Base-by-base conservation (phyloP, 2,888 invertebrate genomes). In the Endotricha flammealis region DNA sequence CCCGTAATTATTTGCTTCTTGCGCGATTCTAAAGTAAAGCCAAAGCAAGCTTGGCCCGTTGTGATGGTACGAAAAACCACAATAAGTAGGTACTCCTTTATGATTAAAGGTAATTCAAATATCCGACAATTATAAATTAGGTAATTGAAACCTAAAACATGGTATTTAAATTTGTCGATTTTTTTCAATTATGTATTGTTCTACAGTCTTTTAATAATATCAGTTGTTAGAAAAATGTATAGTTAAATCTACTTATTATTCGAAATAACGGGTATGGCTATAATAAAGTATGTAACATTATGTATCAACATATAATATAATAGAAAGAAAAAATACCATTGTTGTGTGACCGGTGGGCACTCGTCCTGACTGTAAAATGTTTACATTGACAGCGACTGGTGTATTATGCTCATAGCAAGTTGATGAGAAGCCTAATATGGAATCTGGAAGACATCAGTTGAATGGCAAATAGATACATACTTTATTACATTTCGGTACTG, bases 1-100 rank as follows among this genome's bases (percentile, higher is more conserved):
- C 20, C 20, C 6, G 20, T 20, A 20, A 7, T 2, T 20, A n/a
- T 20, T 6, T 20, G 20, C 2, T 20, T 20, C 20, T 8, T 20
- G 47, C 42, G 32, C 41, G 38, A 40, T 45, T 45, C 38, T 47
- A 38, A 45, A 49, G 49, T 54, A 50, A 52, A 49, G 43, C 45
- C 38, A 50, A 40, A 50, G 53, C 52, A 50, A 50, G 25, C 31
- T 36, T 22, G 39, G 16, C 32, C 33, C 36, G 20, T 29, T 32
- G 35, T 20, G 20, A 8, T 20, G 7, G 16, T 20, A 42, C 17
- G 44, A 53, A 51, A 57, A 52, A 43, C 55, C 53, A 50, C n/a
- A n/a, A n/a, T n/a, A n/a, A n/a, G n/a, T n/a, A n/a, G n/a, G n/a
- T n/a, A n/a, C n/a, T n/a, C n/a, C n/a, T n/a, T n/a, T n/a, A n/a